Conservation (phyloP, 92 coral and sea anemone species). For the Zoanthus sociatus region DNA sequence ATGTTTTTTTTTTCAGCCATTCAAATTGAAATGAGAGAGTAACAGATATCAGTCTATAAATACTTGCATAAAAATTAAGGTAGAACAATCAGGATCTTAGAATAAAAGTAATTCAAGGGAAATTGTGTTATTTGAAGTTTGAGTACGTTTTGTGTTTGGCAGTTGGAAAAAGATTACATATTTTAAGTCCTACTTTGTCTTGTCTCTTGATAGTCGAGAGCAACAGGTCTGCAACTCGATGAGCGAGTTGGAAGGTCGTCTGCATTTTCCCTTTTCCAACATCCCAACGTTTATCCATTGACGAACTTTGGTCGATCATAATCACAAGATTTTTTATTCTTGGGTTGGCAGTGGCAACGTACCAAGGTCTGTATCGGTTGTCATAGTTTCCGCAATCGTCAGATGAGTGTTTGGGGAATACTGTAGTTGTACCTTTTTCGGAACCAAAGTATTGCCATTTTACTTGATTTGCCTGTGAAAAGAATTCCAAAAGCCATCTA, state of each 20-base stretch:
- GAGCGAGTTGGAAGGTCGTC: constrained; percentile 63
- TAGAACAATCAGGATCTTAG: too few relatives aligned
- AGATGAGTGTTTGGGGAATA: constrained; percentile 55
- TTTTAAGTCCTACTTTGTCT: constrained; percentile 66
- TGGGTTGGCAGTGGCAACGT: constrained; percentile 76
- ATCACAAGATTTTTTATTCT: constrained; percentile 74
- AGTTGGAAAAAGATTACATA: too few relatives aligned
- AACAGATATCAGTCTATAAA: too few relatives aligned
- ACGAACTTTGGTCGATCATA: constrained; percentile 81
- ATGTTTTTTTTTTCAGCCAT: too few relatives aligned
- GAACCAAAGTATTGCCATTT: constrained; percentile 97
- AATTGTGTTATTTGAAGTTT: too few relatives aligned
- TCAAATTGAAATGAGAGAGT: too few relatives aligned
- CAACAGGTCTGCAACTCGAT: constrained; percentile 57
- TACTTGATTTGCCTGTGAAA: constrained; percentile 57
- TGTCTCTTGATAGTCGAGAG: constrained; percentile 64
- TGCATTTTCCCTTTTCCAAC: constrained; percentile 41
- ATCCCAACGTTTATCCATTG: constrained; percentile 63
- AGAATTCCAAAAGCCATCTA: neutral
- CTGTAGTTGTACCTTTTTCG: constrained; percentile 62
- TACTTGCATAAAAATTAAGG: too few relatives aligned
- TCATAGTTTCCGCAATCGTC: constrained; percentile 66
- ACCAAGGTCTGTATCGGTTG: constrained; percentile 89
- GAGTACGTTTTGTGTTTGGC: too few relatives aligned
- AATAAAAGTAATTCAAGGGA: too few relatives aligned